Conservation (phyloP, 2,113 vertebrate genomes). For the Emydura subglobosa region DNA sequence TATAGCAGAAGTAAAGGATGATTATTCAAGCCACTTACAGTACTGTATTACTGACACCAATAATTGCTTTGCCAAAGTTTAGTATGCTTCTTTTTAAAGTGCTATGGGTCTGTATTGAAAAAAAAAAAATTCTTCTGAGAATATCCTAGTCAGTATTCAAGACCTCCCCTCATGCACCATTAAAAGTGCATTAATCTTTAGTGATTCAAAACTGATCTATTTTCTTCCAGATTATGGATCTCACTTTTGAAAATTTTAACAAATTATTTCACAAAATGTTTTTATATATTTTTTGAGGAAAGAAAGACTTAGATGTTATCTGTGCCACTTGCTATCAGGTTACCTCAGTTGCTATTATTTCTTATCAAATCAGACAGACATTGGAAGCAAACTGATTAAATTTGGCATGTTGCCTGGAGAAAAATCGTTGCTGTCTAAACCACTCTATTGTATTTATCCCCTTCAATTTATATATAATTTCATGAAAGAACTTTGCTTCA, state of each 20-base stretch:
- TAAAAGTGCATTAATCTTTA: background rate
- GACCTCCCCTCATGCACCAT: background rate
- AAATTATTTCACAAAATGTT: background rate
- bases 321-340: background rate
- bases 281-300: background rate
- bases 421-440: slow-evolving; percentile 30
- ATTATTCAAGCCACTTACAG: background rate
- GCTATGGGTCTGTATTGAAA: background rate
- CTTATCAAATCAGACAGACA: slow-evolving; percentile 60
- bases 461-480: slow-evolving; percentile 49
- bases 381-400: slow-evolving; percentile 55
- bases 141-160: background rate
- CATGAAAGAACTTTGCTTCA: slow-evolving; percentile 20
- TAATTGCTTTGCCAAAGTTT: slow-evolving; percentile 1
- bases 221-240: background rate
- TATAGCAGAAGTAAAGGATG: background rate
- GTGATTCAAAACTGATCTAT: background rate
- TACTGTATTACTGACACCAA: background rate
- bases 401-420: slow-evolving; percentile 40
- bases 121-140: fast-evolving
- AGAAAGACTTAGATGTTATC: background rate
- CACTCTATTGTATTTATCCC: slow-evolving; percentile 28
- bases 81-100: background rate
- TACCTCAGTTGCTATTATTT: background rate
- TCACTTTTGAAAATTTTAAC: background rate